Percentiles rank a stretch among this genome's conserved stretches.
Evolutionary conservation across 1,140 invertebrate species (phyloP).

Genomic region (Ericerus pela): DNA sequence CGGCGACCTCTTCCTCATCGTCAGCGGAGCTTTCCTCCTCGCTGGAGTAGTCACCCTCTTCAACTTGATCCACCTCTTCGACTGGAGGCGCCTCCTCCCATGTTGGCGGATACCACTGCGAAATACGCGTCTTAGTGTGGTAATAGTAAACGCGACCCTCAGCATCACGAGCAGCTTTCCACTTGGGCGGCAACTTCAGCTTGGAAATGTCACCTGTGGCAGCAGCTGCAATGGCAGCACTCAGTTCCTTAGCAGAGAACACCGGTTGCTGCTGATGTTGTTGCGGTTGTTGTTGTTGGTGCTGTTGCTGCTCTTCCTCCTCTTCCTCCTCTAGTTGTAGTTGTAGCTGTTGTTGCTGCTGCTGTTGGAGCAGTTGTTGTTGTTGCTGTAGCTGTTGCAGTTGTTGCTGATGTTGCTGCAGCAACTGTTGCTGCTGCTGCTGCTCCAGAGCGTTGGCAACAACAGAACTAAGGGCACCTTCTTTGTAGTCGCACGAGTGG

Average conservation of each 20-base stretch:
- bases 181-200: not conserved
- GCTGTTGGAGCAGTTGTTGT: too few relatives aligned
- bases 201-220: not conserved
- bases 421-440: too few relatives aligned
- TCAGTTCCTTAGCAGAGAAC: not conserved
- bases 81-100: slow-evolving; percentile 24
- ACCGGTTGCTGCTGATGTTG: too few relatives aligned
- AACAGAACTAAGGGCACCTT: too few relatives aligned
- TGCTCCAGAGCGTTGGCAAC: too few relatives aligned
- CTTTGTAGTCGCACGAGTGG: too few relatives aligned
- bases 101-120: slow-evolving; percentile 76
- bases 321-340: too few relatives aligned
- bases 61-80: slow-evolving; percentile 26
- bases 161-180: not conserved
- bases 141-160: slow-evolving; percentile 67
- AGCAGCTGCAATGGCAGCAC: not conserved
- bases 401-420: too few relatives aligned
- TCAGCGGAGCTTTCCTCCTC: slow-evolving; percentile 20
- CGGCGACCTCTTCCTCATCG: slow-evolving; percentile 16
- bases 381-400: too few relatives aligned
- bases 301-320: too few relatives aligned
- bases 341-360: too few relatives aligned
- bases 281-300: too few relatives aligned
- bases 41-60: slow-evolving; percentile 30
- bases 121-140: slow-evolving; percentile 61